A percentile compares a stretch with the other conserved stretches of the same genome.
Conservation (phyloP, 92 coral and sea anemone genomes). For the Scolanthus callimorphus region DNA sequence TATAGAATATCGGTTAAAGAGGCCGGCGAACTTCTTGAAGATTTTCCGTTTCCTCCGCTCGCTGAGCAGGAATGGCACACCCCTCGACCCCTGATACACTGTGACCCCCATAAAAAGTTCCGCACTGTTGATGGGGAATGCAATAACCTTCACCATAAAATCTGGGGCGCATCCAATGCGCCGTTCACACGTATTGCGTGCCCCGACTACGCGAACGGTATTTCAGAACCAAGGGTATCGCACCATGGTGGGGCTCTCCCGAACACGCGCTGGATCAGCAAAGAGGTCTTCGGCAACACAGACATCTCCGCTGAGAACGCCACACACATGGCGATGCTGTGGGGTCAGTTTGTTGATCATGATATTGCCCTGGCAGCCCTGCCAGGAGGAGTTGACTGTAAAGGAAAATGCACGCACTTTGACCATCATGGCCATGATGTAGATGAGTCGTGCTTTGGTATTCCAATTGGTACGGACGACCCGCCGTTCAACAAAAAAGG, state of each 20-base stretch:
- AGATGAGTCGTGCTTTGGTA: constrained; percentile 7
- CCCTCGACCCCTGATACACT: too few species aligned
- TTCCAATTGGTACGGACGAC: constrained; percentile 5
- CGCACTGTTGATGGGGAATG: background rate
- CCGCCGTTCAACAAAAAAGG: background rate
- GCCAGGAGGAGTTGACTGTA: constrained; percentile 2
- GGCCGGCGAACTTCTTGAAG: too few species aligned
- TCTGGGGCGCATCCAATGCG: background rate
- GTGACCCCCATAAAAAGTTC: background rate
- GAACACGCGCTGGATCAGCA: constrained; percentile 13
- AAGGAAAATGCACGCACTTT: background rate
- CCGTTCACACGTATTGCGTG: constrained; percentile 1
- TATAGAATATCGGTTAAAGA: too few species aligned
- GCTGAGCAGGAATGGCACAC: too few species aligned
- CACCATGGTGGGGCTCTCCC: background rate
- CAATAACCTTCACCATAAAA: background rate
- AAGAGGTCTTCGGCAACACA: background rate
- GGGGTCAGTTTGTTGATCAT: constrained; percentile 24
- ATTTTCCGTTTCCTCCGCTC: too few species aligned
- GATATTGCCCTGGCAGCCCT: constrained; percentile 5
- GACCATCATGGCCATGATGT: too few species aligned
- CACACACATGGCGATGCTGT: constrained; percentile 8
- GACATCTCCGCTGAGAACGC: background rate
- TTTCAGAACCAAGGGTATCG: constrained; percentile 5
- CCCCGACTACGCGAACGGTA: background rate